Evolutionary conservation across 1,140 invertebrate species (phyloP).

Genomic region (Physella acuta): DNA sequence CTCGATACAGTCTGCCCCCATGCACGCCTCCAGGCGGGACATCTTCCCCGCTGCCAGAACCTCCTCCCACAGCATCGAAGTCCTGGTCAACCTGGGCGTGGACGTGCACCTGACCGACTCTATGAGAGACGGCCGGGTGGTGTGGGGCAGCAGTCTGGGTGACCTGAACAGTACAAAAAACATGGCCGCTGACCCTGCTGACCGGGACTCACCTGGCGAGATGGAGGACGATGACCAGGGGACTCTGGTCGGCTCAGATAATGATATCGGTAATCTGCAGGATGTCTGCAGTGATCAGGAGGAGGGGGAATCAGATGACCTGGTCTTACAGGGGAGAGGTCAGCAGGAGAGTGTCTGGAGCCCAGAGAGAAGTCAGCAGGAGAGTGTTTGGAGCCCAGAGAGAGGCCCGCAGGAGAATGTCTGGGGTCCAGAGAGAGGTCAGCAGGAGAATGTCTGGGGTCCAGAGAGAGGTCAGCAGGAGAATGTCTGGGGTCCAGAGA

Average conservation of each 20-base stretch:
- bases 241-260: background rate
- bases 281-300: background rate
- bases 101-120: conserved; percentile 14
- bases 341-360: background rate
- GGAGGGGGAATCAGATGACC: background rate
- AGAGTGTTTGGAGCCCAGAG: background rate
- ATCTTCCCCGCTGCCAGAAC: conserved; percentile 28
- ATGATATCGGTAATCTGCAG: background rate
- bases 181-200: background rate
- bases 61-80: conserved; percentile 53
- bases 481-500: conserved; percentile 8
- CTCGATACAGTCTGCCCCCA: conserved; percentile 50
- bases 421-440: background rate
- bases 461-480: background rate
- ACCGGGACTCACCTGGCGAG: background rate
- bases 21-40: conserved; percentile 36
- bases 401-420: background rate
- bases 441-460: background rate
- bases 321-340: background rate
- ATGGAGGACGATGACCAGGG: too few species aligned
- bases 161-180: background rate
- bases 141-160: background rate
- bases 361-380: background rate
- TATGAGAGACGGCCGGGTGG: conserved; percentile 19
- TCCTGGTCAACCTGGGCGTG: conserved; percentile 42